phyloP scores from a whole-genome alignment of 2,797 vertebrate genomes.

The Gouania willdenowi region DNA sequence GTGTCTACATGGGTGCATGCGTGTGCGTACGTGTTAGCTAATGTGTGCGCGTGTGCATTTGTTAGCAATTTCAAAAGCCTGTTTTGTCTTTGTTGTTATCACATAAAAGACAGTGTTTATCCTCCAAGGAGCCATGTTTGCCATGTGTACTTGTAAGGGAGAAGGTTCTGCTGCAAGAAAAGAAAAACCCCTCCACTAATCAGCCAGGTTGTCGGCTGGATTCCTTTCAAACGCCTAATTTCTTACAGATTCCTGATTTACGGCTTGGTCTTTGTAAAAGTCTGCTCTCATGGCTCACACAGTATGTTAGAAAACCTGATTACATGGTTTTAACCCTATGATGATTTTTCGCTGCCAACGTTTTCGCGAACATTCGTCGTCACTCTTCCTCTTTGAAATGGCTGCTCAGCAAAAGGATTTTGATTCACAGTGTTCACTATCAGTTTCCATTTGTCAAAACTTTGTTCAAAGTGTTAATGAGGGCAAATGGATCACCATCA shows the following conservation, averaged over 20 bases:
- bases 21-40: background rate
- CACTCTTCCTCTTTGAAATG: too few relatives aligned
- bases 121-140: conserved; percentile 49
- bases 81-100: conserved; percentile 59
- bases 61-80: conserved; percentile 30
- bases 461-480: too few relatives aligned
- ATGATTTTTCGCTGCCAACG: conserved; percentile 1
- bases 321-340: background rate
- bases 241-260: conserved; percentile 35
- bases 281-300: conserved; percentile 1
- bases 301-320: conserved; percentile 3
- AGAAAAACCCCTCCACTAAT: conserved; percentile 36
- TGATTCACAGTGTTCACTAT: too few relatives aligned
- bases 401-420: too few relatives aligned
- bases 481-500: too few relatives aligned
- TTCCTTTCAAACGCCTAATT: conserved; percentile 37
- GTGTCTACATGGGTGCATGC: conserved; percentile 3
- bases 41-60: background rate
- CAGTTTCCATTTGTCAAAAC: too few relatives aligned
- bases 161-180: conserved; percentile 28
- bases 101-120: conserved; percentile 59
- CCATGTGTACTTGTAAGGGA: conserved; percentile 51
- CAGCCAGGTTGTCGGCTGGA: conserved; percentile 26
- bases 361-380: too few relatives aligned
- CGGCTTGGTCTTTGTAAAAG: conserved; percentile 8